These are phyloP conservation scores for Salvator merianae DNA, from an alignment of 2,113 vertebrate genomes.

Conservation along the genomic window DNA sequence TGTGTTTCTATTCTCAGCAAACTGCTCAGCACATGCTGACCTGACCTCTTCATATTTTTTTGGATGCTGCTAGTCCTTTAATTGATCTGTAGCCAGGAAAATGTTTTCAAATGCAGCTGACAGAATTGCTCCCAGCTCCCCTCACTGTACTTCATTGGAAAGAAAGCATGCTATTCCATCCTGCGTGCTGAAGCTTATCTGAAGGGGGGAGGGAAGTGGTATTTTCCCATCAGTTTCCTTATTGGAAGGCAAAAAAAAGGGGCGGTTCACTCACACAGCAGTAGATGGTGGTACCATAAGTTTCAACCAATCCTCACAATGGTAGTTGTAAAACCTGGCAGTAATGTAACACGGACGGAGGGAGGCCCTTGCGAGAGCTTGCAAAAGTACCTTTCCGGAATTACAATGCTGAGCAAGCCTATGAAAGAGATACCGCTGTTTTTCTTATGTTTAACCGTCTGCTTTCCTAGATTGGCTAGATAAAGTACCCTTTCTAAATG, in stretches of 20 bases:
- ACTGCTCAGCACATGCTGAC: neutral
- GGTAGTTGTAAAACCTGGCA: conserved; percentile 36
- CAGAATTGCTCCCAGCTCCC: conserved; percentile 1
- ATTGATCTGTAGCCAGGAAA: neutral
- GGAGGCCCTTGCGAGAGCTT: fast-evolving
- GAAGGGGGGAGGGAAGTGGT: neutral
- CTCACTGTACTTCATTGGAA: neutral
- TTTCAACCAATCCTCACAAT: conserved; percentile 55
- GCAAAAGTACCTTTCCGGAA: neutral
- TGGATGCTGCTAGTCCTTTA: neutral
- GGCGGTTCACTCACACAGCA: conserved; percentile 37
- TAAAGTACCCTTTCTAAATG: neutral
- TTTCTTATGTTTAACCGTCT: neutral
- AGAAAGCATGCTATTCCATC: neutral
- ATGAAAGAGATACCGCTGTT: neutral
- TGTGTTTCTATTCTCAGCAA: neutral
- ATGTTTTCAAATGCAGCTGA: conserved; percentile 11
- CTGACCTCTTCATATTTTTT: neutral
- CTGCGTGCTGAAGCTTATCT: neutral
- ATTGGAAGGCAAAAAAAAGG: conserved; percentile 21
- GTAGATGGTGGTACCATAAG: conserved; percentile 59
- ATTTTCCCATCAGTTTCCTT: conserved; percentile 7
- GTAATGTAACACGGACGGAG: fast-evolving
- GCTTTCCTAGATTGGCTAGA: neutral
- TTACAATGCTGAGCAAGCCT: neutral